Conservation (phyloP, 2,113 vertebrate species). For the Ophiodon elongatus region DNA sequence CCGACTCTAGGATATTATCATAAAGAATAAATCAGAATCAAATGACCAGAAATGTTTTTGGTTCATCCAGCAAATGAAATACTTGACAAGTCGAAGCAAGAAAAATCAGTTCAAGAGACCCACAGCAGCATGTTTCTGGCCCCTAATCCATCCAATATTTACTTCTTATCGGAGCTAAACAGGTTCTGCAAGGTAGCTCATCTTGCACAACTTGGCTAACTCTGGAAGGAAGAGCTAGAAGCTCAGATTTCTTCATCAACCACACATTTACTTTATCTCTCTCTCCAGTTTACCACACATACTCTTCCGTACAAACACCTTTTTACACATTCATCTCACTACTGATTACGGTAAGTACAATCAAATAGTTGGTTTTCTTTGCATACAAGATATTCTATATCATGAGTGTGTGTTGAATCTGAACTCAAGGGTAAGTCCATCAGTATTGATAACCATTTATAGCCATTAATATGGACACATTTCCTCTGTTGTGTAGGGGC, state of each 20-base stretch:
- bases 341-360: neutral
- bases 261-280: neutral
- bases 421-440: too few species aligned
- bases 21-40: neutral
- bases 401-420: too few species aligned
- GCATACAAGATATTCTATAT: neutral
- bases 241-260: neutral
- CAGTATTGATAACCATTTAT: neutral
- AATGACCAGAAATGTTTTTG: neutral
- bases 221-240: neutral
- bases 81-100: neutral
- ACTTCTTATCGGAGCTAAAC: too few species aligned
- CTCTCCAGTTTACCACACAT: neutral
- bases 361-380: neutral
- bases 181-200: too few species aligned
- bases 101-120: neutral
- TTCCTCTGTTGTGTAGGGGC: neutral
- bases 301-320: neutral
- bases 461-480: neutral
- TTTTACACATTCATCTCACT: neutral
- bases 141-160: too few species aligned
- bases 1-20: neutral
- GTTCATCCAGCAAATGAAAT: neutral
- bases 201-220: neutral
- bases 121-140: neutral